These are phyloP conservation scores for Anoplophora glabripennis DNA, from an alignment of 1,140 invertebrate genomes.

Conservation along the genomic window DNA sequence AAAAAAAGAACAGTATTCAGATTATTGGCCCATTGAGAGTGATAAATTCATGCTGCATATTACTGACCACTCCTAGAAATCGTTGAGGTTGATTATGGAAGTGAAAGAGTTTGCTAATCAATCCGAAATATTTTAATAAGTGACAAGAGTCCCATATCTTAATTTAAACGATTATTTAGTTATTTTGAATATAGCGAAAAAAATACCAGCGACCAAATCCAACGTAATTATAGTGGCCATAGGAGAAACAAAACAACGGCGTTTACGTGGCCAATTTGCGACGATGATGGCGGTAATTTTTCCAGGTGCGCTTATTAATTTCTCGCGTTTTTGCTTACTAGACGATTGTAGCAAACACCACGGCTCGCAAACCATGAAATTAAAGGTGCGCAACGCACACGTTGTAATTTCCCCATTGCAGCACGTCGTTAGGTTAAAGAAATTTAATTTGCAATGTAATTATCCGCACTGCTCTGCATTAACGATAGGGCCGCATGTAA, in stretches of 20 bases:
- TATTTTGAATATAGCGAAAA: too few relatives aligned
- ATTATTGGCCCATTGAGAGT: too few relatives aligned
- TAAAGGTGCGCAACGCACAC: background rate
- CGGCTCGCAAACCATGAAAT: slow-evolving; percentile 3
- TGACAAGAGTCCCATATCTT: too few relatives aligned
- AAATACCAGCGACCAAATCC: too few relatives aligned
- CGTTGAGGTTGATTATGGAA: too few relatives aligned
- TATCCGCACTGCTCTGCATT: slow-evolving; percentile 11
- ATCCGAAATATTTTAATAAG: too few relatives aligned
- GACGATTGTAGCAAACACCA: background rate
- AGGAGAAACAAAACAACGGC: background rate
- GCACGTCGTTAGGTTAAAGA: slow-evolving; percentile 11
- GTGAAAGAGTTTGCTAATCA: too few relatives aligned
- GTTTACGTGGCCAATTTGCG: slow-evolving; percentile 3
- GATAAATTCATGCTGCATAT: too few relatives aligned
- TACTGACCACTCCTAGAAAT: too few relatives aligned
- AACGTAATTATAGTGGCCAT: slow-evolving; percentile 6
- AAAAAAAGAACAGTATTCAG: too few relatives aligned
- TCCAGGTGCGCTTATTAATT: background rate
- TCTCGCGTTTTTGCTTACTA: background rate
- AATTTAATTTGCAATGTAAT: slow-evolving; percentile 10
- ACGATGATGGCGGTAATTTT: background rate
- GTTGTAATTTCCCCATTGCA: background rate
- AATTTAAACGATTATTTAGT: too few relatives aligned
- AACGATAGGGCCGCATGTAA: slow-evolving; percentile 9